Conservation (phyloP, 2,888 invertebrate genomes). For the Ernsta delagoae region DNA sequence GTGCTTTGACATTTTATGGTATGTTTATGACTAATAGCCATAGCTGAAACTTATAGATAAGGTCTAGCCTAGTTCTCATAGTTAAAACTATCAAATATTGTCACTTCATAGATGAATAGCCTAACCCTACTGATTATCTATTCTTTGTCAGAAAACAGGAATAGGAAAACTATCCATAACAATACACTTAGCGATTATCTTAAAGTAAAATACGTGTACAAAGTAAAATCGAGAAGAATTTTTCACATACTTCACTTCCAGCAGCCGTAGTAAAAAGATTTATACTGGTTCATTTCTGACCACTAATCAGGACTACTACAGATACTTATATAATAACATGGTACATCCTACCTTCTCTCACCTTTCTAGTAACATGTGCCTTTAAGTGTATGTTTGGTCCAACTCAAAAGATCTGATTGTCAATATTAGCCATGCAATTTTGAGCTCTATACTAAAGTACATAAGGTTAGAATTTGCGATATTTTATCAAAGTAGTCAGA, state of each 20-base stretch:
- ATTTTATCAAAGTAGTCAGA: background rate
- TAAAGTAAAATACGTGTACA: background rate
- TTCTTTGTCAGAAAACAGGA: no score
- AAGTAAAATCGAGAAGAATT: background rate
- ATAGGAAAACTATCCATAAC: no score
- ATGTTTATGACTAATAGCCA: no score
- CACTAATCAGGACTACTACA: conserved; percentile 47
- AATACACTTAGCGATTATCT: no score
- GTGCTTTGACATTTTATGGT: no score
- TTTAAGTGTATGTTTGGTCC: conserved; percentile 28
- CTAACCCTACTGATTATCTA: no score
- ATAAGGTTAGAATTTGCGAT: background rate
- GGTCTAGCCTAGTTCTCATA: no score
- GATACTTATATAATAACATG: conserved; percentile 27
- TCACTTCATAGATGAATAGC: no score
- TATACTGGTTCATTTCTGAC: conserved; percentile 62
- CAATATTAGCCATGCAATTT: background rate
- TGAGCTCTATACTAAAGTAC: background rate
- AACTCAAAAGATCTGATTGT: background rate
- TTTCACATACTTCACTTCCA: background rate
- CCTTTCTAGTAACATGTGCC: conserved; percentile 36
- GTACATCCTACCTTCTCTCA: conserved; percentile 30
- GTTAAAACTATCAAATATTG: no score
- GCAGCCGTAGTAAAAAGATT: conserved; percentile 46
- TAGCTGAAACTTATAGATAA: no score